Evolutionary conservation across 2,888 invertebrate species (phyloP).

Genomic region (Acrocyrtus sp.): DNA sequence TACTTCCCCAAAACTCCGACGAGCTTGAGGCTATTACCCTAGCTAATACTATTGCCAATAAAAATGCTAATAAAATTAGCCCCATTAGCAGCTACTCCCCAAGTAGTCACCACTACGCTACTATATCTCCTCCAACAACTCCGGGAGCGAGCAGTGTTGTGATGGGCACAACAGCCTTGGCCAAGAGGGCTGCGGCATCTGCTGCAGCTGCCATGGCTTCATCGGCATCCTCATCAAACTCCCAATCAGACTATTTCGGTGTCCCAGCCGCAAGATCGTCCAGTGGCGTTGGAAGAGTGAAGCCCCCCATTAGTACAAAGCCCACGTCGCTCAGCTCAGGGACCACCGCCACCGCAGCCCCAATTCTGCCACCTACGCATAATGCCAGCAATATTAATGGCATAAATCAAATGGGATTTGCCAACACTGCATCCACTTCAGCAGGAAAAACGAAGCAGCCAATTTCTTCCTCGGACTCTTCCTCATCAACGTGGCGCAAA

Average conservation of each 20-base stretch:
- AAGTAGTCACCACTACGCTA: slow-evolving; percentile 35
- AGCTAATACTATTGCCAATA: slow-evolving; percentile 59
- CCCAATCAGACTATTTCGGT: no score
- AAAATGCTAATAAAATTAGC: slow-evolving; percentile 59
- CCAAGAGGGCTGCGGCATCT: slow-evolving; percentile 47
- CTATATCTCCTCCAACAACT: slow-evolving; percentile 30
- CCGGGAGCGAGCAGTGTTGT: slow-evolving; percentile 33
- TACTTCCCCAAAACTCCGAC: slow-evolving; percentile 44
- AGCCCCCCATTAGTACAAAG: slow-evolving; percentile 54
- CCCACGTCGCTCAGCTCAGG: slow-evolving; percentile 55
- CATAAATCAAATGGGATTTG: slow-evolving; percentile 23
- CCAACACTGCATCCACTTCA: slow-evolving; percentile 8
- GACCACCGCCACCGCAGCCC: slow-evolving; percentile 46
- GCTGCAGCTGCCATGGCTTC: slow-evolving; percentile 34
- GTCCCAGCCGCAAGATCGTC: slow-evolving; percentile 4
- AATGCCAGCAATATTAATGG: slow-evolving; percentile 13
- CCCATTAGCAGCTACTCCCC: slow-evolving; percentile 47
- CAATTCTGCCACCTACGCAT: slow-evolving; percentile 35
- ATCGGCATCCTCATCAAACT: no score
- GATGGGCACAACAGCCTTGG: slow-evolving; percentile 43
- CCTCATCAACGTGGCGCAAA: slow-evolving; percentile 9
- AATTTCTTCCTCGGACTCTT: slow-evolving; percentile 39
- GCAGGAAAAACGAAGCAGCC: slow-evolving; percentile 3
- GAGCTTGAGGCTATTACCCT: slow-evolving; percentile 54
- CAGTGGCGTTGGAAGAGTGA: slow-evolving; percentile 19